Evolutionary conservation across 2,888 invertebrate species (phyloP), one percentile per base, ranked within the genome.

Genomic region (Merodon equestris): DNA sequence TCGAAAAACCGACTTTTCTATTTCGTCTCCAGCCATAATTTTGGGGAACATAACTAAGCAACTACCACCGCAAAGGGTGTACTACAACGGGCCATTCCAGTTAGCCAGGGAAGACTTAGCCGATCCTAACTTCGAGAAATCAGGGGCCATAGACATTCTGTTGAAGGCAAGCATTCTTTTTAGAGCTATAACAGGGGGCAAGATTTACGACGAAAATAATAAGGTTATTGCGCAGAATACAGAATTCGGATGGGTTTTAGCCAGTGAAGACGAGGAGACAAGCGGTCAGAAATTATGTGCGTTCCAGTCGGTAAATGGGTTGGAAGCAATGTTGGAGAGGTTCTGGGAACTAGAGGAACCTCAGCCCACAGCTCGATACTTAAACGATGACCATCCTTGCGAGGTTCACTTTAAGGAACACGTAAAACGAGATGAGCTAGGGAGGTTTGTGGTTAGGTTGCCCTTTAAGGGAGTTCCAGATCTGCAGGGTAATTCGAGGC

Each of bases 221-320:
- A 54, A 54, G 1, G 1, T 54, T 4, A 13, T 54, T 12, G 54
- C 27, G 27, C 27, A 27, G 27, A 27, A 27, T 27, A 27, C 7
- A 27, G 48, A 60, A 10, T 48, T 60, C 36, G 48, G 48, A 10
- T 50, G 40, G 60, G 48, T 60, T 13, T 60, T 60, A 14, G 60
- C 14, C 2, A 60, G 38, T 17, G 38, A 60, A 1, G 48, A 60
- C 19, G 27, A 27, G 27, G 27, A 27, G 27, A 7, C 27, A 27
- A 27, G 27, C 27, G 27, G 27, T 7, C 27, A 19, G 1, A 17
- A 15, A 13, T 18, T n/a, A 18, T 38, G 17, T 1, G 60, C 0
- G 48, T 45, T 14, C 14, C 45, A 45, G 13, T 13, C 14, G n/a
- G n/a, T n/a, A n/a, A n/a, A n/a, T n/a, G n/a, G n/a, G n/a, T n/a